Evolutionary conservation across 2,888 invertebrate species (phyloP).

Genomic region (Tetramorium bicarinatum): DNA sequence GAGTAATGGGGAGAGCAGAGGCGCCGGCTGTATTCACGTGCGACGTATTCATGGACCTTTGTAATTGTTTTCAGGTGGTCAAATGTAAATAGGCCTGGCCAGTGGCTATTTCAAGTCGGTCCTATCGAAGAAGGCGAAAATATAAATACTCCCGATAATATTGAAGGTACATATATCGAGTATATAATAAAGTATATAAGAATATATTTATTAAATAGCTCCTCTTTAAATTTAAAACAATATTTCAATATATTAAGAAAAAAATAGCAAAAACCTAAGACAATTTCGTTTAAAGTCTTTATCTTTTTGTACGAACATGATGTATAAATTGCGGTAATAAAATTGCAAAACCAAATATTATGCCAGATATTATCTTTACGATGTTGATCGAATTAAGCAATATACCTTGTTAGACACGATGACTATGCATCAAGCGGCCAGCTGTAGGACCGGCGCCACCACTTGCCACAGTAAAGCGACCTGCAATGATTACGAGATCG

Average conservation of each 20-base stretch:
- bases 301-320: neutral
- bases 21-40: conserved; percentile 14
- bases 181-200: neutral
- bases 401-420: conserved; percentile 57
- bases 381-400: conserved; percentile 38
- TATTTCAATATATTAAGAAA: neutral
- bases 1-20: conserved; percentile 77
- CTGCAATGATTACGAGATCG: conserved; percentile 93
- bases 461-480: conserved; percentile 94
- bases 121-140: conserved; percentile 89
- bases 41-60: conserved; percentile 45
- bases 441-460: conserved; percentile 90
- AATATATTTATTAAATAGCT: neutral
- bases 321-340: neutral
- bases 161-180: conserved; percentile 80
- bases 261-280: neutral
- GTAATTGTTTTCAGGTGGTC: conserved; percentile 89
- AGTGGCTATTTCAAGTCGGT: conserved; percentile 96
- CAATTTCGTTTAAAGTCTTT: neutral
- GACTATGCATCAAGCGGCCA: conserved; percentile 73
- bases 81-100: conserved; percentile 94
- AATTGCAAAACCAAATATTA: neutral
- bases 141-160: conserved; percentile 90
- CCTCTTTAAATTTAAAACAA: neutral
- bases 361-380: neutral